A percentile compares a stretch with the other conserved stretches of the same genome.
phyloP scores from a whole-genome alignment of 2,888 invertebrate genomes.

The Miltochrista miniata region DNA sequence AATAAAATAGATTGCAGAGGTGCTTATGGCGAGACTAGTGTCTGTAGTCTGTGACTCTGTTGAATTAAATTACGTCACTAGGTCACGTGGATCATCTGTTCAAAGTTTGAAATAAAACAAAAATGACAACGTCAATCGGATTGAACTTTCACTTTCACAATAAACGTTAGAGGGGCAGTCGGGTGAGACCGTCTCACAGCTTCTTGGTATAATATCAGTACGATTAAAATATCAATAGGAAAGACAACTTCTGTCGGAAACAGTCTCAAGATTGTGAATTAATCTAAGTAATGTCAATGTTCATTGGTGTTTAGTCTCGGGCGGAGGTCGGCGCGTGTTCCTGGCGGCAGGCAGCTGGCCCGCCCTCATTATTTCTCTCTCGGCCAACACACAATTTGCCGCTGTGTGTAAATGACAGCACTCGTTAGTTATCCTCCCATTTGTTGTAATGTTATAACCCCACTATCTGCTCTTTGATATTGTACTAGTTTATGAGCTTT shows the following conservation, averaged over 20 bases:
- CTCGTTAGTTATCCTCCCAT: conserved; percentile 63
- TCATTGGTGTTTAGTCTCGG: conserved; percentile 33
- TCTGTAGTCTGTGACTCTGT: no score
- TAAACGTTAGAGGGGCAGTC: no score
- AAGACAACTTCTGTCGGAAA: conserved; percentile 19
- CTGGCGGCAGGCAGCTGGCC: conserved; percentile 38
- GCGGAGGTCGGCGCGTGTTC: conserved; percentile 36
- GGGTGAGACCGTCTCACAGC: no score
- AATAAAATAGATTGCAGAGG: no score
- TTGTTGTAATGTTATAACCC: conserved; percentile 57
- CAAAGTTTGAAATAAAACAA: no score
- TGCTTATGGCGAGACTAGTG: no score
- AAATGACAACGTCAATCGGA: no score
- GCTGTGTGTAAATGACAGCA: conserved; percentile 66
- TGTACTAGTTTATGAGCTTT: conserved; percentile 40
- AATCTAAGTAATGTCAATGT: conserved; percentile 33
- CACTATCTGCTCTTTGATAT: conserved; percentile 58
- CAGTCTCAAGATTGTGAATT: conserved; percentile 21
- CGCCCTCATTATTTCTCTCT: conserved; percentile 60
- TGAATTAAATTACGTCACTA: no score
- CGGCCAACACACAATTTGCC: conserved; percentile 52
- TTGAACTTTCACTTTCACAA: no score
- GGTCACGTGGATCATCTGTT: no score
- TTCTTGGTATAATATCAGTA: no score
- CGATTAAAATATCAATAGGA: conserved; percentile 8